Conservation (phyloP, 2,888 invertebrate genomes). For the Busseola fusca region DNA sequence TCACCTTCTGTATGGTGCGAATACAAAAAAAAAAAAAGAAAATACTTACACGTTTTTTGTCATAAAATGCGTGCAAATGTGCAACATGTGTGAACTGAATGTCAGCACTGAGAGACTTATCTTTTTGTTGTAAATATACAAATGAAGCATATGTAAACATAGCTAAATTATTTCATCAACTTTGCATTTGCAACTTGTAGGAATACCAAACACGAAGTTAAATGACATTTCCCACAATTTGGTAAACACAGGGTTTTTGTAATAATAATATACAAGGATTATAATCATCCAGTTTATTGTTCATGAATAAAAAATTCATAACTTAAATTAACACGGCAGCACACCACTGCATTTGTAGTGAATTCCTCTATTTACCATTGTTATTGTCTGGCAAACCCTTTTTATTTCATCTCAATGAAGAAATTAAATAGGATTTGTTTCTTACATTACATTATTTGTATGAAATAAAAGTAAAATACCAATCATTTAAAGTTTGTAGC, state of each 20-base stretch:
- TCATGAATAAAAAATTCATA: background rate
- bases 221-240: conserved; percentile 17
- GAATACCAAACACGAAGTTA: conserved; percentile 20
- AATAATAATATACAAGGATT: background rate
- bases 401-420: background rate
- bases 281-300: background rate
- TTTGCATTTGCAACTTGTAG: conserved; percentile 25
- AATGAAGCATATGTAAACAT: conserved; percentile 41
- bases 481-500: background rate
- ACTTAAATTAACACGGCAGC: background rate
- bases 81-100: conserved; percentile 57
- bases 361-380: background rate
- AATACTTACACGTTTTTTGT: conserved; percentile 60
- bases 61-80: conserved; percentile 45
- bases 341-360: background rate
- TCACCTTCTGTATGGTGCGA: conserved; percentile 62
- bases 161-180: conserved; percentile 1
- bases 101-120: conserved; percentile 25
- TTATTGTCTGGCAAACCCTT: background rate
- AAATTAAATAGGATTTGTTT: background rate
- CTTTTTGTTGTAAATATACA: conserved; percentile 35
- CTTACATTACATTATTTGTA: background rate
- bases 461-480: background rate
- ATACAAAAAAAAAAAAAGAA: conserved; percentile 71
- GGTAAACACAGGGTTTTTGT: conserved; percentile 17